Evolutionary conservation across 1,140 invertebrate species (phyloP), one percentile per base, ranked within the genome.

Genomic region (Lysiphlebus fabarum): DNA sequence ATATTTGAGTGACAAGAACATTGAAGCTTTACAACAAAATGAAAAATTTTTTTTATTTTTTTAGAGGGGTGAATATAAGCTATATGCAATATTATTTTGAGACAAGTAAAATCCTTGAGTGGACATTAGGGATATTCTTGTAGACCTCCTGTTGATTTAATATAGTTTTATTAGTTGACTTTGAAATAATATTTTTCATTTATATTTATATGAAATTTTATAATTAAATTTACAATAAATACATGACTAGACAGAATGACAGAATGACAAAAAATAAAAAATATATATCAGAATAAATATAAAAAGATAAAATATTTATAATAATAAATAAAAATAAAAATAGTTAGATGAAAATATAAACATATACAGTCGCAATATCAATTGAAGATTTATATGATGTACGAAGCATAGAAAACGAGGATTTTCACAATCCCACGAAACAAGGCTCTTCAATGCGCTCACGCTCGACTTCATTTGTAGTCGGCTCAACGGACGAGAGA

Each of bases 381-480:
- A 26, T 26, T 26, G 17, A 26, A 26, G 17, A 26, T 26, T 41
- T 6, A 36, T 9, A 12, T 26, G 53, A 44, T 34, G 63, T 53
- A 62, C 66, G 67, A 68, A 68, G 71, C 66, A 63, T 65, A 54
- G 62, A 34, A n/a, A 34, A 58, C 57, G 64, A 61, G 69, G 67
- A 71, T 74, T 67, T 62, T 63, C 17, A 64, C 71, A 72, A 78
- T 79, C 74, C 70, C 70, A 74, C 70, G 69, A 77, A 78, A 77
- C 76, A 71, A 75, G 73, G 68, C 69, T 68, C 76, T 79, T 68
- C 70, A 78, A 72, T 72, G 62, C 67, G 59, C 61, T 69, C 69
- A 76, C 76, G 76, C 74, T 71, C 73, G 77, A 79, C 71, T 79
- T 77, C 70, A 72, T 70, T 65, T 67, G 62, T 68, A 76, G 73